phyloP scores from a whole-genome alignment of 2,888 invertebrate species.

The Heliconius cydno region DNA sequence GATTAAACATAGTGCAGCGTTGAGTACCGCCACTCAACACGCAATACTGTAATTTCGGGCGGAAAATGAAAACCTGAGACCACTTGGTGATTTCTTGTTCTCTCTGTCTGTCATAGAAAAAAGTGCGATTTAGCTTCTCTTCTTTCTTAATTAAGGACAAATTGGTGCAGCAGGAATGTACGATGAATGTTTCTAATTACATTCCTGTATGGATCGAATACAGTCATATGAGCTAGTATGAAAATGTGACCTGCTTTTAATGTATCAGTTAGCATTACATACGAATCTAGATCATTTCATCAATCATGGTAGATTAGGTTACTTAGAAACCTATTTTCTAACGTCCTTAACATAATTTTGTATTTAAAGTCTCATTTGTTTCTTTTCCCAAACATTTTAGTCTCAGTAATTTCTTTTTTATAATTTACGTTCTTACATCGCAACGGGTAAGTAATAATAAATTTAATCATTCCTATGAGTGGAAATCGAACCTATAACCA shows the following conservation, averaged over 20 bases:
- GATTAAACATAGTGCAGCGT: neutral
- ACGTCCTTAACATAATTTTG: neutral
- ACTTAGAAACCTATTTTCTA: neutral
- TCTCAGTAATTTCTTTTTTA: no score
- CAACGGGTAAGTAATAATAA: neutral
- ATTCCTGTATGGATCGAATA: slow-evolving; percentile 21
- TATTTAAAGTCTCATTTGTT: neutral
- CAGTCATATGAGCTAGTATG: slow-evolving; percentile 24
- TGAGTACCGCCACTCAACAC: neutral
- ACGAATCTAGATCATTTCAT: slow-evolving; percentile 13
- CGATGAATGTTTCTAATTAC: slow-evolving; percentile 34
- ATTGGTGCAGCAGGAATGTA: neutral
- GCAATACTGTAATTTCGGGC: no score
- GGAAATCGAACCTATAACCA: neutral
- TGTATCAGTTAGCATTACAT: slow-evolving; percentile 22
- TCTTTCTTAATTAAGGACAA: no score
- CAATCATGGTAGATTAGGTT: no score
- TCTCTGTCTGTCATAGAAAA: neutral
- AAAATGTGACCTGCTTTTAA: slow-evolving; percentile 42
- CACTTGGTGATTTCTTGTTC: neutral
- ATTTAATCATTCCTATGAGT: neutral
- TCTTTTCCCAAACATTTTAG: no score
- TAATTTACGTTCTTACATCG: no score
- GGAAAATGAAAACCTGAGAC: neutral
- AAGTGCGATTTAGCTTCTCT: no score